Base-by-base conservation (phyloP, 2,888 invertebrate genomes). In the Torymus tubicola region DNA sequence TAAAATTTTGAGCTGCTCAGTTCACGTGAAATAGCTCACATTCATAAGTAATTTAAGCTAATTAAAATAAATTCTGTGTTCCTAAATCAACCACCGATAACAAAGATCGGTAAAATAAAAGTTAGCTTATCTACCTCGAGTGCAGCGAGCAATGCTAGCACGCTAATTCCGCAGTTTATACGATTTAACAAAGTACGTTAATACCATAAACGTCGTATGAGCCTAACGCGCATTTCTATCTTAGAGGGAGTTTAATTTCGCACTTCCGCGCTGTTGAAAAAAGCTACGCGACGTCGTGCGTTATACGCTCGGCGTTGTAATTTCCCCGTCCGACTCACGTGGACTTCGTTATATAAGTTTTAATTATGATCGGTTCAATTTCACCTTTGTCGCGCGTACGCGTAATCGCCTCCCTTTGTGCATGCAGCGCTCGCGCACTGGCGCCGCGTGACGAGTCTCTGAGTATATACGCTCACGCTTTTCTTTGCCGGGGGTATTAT, bases 361-460 rank as follows among this genome's bases (percentile, higher is more conserved):
- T 71, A 71, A 71, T 71, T 71, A 71, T 24, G 71, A 71, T 71
- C 71, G 71, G 71, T 61, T 71, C 71, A 71, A 71, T 71, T 71
- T 71, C 57, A 57, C 68, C 68, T 57, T 52, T 69, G 55, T 69
- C 11, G 58, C 58, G 14, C 71, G 14, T 50, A 61, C 52, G 71
- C 14, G 50, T 57, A 70, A 71, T 71, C 61, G 71, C 18, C 31
- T 71, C 60, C 61, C 71, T 71, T 61, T 71, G 71, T 60, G 31
- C 61, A 21, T n/a, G n/a, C n/a, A 24, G 52, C 52, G 14, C 0
- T 4, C 11, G 13, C 21, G 50, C 14, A 5, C 13, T 11, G 21
- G 13, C 24, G 24, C 24, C 24, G 24, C 3, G 24, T 24, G 24
- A 24, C 24, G 24, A 24, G 24, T 24, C 24, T 24, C 24, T 24